These are phyloP conservation scores for Macrostomum cliftonense DNA, from an alignment of 2,888 invertebrate genomes.

Conservation along the genomic window DNA sequence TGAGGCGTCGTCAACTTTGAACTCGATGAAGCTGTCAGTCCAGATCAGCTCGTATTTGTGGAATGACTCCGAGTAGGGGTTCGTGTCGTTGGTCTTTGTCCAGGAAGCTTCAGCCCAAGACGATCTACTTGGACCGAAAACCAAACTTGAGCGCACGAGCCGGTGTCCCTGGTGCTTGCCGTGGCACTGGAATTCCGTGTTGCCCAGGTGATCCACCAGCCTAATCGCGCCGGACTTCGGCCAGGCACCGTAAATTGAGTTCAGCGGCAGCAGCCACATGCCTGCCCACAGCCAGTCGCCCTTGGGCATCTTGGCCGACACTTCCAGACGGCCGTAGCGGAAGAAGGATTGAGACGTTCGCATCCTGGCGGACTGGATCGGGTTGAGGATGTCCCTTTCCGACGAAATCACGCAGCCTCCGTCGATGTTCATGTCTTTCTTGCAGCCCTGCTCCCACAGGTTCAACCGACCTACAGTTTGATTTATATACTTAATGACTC, in stretches of 20 bases:
- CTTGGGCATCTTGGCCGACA: slow-evolving; percentile 49
- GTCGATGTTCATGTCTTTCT: slow-evolving; percentile 9
- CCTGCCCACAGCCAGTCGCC: slow-evolving; percentile 42
- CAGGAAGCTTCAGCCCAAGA: slow-evolving; percentile 18
- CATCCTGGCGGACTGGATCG: slow-evolving; percentile 49
- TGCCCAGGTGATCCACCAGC: slow-evolving; percentile 51
- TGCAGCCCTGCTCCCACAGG: slow-evolving; percentile 12
- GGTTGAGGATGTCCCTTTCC: slow-evolving; percentile 44
- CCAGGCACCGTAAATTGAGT: slow-evolving; percentile 48
- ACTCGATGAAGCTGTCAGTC: slow-evolving; percentile 28
- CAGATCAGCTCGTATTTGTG: slow-evolving; percentile 51
- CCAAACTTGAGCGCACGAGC: slow-evolving; percentile 44
- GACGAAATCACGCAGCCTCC: slow-evolving; percentile 3
- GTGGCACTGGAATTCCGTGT: slow-evolving; percentile 27
- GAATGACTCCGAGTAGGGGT: slow-evolving; percentile 43
- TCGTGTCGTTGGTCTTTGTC: slow-evolving; percentile 20
- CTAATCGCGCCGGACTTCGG: slow-evolving; percentile 52
- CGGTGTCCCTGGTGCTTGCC: slow-evolving; percentile 14
- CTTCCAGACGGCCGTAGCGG: slow-evolving; percentile 48
- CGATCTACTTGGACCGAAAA: slow-evolving; percentile 44
- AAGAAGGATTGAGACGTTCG: slow-evolving; percentile 49
- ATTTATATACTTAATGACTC: no score
- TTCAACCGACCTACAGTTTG: neutral
- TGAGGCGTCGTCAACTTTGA: slow-evolving; percentile 22
- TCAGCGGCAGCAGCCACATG: slow-evolving; percentile 50